phyloP scores from a whole-genome alignment of 2,113 vertebrate species.

The Cyprinus carpio region DNA sequence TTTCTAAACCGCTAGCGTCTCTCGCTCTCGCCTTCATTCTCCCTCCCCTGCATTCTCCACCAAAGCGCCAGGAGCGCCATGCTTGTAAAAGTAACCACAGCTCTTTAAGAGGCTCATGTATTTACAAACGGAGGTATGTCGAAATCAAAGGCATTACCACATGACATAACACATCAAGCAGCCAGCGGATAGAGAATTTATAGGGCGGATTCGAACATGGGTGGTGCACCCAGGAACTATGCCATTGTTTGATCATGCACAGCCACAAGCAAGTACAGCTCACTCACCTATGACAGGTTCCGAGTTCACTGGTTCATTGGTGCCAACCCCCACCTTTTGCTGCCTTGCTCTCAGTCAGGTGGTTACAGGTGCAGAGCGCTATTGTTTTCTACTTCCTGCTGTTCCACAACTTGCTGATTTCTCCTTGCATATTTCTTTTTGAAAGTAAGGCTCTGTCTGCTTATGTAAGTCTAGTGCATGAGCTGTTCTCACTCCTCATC shows the following conservation, averaged over 20 bases:
- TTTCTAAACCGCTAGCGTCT: slow-evolving; percentile 64
- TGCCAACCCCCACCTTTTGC: slow-evolving; percentile 64
- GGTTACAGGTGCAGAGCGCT: slow-evolving; percentile 74
- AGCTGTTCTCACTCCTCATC: slow-evolving; percentile 55
- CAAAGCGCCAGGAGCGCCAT: slow-evolving; percentile 88
- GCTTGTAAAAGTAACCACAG: slow-evolving; percentile 94
- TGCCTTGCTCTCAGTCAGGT: slow-evolving; percentile 45
- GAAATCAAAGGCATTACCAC: slow-evolving; percentile 99
- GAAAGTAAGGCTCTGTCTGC: slow-evolving; percentile 49
- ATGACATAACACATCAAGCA: slow-evolving; percentile 99
- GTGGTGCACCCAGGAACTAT: slow-evolving; percentile 78
- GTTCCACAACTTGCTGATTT: slow-evolving; percentile 60
- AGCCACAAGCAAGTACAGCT: slow-evolving; percentile 57
- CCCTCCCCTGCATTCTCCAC: slow-evolving; percentile 78
- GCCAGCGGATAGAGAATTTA: slow-evolving; percentile 94
- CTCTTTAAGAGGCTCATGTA: slow-evolving; percentile 96
- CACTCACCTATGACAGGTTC: slow-evolving; percentile 71
- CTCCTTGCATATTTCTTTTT: slow-evolving; percentile 57
- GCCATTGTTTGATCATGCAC: slow-evolving; percentile 72
- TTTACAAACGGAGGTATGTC: slow-evolving; percentile 98
- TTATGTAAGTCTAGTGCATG: slow-evolving; percentile 61
- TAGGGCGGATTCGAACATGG: slow-evolving; percentile 81
- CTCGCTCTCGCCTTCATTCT: slow-evolving; percentile 55
- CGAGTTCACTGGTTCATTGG: slow-evolving; percentile 63
- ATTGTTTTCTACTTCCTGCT: slow-evolving; percentile 77